Conservation (phyloP, 2,113 vertebrate genomes). For the Peromyscus polionotus region DNA sequence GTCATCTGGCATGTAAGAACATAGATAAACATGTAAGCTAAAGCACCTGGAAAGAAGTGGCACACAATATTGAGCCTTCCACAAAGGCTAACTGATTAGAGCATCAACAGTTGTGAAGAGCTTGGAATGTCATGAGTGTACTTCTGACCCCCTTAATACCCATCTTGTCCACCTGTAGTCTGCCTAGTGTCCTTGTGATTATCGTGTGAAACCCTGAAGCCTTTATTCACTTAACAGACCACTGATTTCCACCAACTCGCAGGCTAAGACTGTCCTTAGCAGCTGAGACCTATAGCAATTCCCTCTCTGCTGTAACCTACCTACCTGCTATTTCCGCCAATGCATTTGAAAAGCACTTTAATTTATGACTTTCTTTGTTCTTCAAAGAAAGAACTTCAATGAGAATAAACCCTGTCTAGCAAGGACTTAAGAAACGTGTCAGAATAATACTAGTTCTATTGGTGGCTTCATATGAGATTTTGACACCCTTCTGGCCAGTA, state of each 20-base stretch:
- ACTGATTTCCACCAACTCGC: neutral
- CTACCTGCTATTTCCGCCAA: neutral
- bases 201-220: neutral
- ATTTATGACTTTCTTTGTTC: neutral
- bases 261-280: neutral
- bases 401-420: neutral
- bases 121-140: neutral
- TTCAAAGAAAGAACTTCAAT: neutral
- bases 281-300: neutral
- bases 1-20: neutral
- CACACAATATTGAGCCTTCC: neutral
- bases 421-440: neutral
- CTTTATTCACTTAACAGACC: neutral
- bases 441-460: slow-evolving; percentile 12
- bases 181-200: neutral
- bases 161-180: neutral
- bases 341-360: neutral
- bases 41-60: neutral
- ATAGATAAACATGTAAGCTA: neutral
- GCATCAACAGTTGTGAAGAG: neutral
- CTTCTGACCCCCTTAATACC: neutral
- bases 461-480: neutral
- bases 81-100: neutral
- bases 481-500: neutral
- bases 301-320: neutral